Evolutionary conservation across 2,888 invertebrate species (phyloP).

Genomic region (Sturmia bella): DNA sequence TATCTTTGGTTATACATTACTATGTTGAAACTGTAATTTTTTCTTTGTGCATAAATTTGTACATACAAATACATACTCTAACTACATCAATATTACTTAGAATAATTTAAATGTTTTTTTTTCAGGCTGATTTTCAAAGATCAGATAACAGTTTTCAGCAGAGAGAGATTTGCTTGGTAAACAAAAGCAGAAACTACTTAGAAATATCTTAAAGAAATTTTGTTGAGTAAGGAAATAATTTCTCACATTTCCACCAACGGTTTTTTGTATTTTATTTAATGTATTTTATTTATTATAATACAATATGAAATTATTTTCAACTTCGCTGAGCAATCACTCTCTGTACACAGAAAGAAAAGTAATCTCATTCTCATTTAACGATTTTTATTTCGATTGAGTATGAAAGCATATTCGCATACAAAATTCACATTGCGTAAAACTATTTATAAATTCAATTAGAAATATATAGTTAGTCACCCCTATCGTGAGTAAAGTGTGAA

Average conservation of each 20-base stretch:
- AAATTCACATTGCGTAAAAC: no score
- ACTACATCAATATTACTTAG: conserved; percentile 8
- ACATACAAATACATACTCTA: not conserved
- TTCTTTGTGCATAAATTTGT: conserved; percentile 33
- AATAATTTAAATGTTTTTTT: conserved; percentile 24
- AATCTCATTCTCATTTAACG: no score
- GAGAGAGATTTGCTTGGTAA: conserved; percentile 35
- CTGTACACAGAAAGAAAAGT: no score
- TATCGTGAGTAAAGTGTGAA: no score
- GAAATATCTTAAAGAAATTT: conserved; percentile 6
- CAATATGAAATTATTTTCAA: conserved; percentile 26
- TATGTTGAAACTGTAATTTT: conserved; percentile 45
- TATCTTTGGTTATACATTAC: conserved; percentile 36
- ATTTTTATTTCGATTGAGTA: no score
- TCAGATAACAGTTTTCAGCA: conserved; percentile 54
- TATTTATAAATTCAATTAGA: no score
- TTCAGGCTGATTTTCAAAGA: conserved; percentile 49
- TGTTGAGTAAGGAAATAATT: conserved; percentile 44
- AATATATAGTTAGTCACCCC: no score
- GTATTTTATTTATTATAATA: conserved; percentile 35
- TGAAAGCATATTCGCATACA: no score
- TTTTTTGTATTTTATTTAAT: conserved; percentile 24
- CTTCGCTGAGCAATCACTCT: conserved; percentile 37
- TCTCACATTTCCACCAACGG: conserved; percentile 49
- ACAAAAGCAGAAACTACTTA: conserved; percentile 11